Evolutionary conservation across 2,888 invertebrate genomes (phyloP).

Genomic region (Pristionchus japonicus): DNA sequence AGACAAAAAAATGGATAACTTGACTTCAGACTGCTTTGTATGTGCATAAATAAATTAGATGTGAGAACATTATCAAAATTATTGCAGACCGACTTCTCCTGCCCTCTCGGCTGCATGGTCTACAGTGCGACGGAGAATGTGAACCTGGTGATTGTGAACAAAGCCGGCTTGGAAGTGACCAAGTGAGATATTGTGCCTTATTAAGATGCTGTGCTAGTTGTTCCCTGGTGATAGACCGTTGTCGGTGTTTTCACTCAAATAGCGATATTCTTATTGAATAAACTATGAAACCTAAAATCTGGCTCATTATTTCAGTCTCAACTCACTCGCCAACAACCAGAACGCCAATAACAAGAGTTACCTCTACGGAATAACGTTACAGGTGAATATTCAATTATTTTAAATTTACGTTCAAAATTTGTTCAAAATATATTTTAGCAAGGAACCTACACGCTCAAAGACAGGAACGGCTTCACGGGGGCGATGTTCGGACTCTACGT

Average conservation of each 20-base stretch:
- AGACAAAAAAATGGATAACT: background rate
- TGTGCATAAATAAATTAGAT: background rate
- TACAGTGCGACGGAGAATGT: background rate
- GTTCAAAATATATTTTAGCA: background rate
- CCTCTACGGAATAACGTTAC: background rate
- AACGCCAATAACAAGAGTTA: background rate
- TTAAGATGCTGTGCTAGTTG: no score
- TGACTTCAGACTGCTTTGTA: no score
- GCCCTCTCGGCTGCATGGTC: background rate
- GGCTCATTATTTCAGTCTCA: background rate
- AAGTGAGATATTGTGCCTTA: no score
- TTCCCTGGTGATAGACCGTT: no score
- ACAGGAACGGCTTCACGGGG: background rate
- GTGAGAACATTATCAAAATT: background rate
- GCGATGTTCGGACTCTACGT: background rate
- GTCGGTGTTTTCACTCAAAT: no score
- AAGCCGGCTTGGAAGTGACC: background rate
- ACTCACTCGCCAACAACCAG: background rate
- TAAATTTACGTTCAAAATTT: background rate
- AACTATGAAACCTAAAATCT: no score
- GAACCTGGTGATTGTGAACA: background rate
- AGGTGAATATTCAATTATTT: background rate
- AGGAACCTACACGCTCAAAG: background rate
- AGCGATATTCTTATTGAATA: no score
- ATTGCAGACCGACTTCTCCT: background rate